A percentile compares a stretch with the other conserved stretches of the same genome.
phyloP scores from a whole-genome alignment of 2,888 invertebrate genomes.

The Pycnomerus fuliginosus region DNA sequence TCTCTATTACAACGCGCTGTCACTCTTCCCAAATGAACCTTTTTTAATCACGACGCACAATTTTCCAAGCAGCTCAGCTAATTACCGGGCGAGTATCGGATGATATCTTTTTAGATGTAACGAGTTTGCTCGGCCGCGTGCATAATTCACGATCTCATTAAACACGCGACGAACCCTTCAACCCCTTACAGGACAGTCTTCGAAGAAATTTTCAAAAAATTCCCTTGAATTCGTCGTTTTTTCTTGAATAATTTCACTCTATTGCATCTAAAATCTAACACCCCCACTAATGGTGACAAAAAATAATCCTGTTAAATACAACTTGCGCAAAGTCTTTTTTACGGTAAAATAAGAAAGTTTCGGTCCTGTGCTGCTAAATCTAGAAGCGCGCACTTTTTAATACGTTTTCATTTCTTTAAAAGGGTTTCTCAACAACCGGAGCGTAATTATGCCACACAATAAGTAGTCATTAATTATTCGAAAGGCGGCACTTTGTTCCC shows the following conservation, averaged over 20 bases:
- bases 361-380: no score
- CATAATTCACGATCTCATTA: constrained; percentile 44
- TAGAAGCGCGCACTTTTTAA: constrained; percentile 36
- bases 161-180: constrained; percentile 25
- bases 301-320: no score
- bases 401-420: constrained; percentile 48
- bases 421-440: constrained; percentile 40
- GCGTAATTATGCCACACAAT: constrained; percentile 44
- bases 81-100: constrained; percentile 44
- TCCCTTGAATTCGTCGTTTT: no score
- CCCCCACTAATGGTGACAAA: no score
- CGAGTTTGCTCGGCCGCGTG: constrained; percentile 34
- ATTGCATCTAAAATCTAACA: no score
- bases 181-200: no score
- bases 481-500: constrained; percentile 31
- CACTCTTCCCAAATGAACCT: constrained; percentile 11
- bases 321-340: constrained; percentile 25
- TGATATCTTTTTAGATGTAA: constrained; percentile 45
- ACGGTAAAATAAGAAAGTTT: constrained; percentile 29
- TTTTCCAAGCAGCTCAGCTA: constrained; percentile 42
- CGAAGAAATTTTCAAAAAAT: no score
- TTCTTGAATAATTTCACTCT: no score
- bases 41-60: constrained; percentile 31
- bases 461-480: constrained; percentile 44
- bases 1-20: constrained; percentile 2